Percentiles rank a stretch among this genome's conserved stretches.
These are phyloP conservation scores for Serranochromis macrocephalus DNA, from an alignment of 2,113 vertebrate species.

Conservation along the genomic window DNA sequence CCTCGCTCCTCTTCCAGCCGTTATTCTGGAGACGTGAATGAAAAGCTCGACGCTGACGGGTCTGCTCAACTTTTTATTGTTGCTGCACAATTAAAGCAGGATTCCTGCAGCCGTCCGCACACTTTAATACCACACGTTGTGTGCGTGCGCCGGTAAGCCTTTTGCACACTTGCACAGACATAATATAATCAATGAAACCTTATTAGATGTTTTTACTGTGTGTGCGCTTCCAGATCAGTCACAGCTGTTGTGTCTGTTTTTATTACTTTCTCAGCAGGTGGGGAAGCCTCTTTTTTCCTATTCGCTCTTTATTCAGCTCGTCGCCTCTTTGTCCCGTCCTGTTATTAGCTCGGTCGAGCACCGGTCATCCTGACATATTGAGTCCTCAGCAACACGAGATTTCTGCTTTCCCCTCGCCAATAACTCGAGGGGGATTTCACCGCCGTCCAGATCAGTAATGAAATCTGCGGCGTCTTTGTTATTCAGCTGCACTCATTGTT, in stretches of 20 bases:
- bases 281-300: background rate
- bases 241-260: slow-evolving; percentile 40
- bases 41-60: background rate
- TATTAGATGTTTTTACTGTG: slow-evolving; percentile 31
- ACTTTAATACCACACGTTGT: background rate
- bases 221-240: slow-evolving; percentile 20
- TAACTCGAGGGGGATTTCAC: background rate
- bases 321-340: slow-evolving; percentile 6
- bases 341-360: slow-evolving; percentile 34
- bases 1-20: background rate
- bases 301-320: slow-evolving; percentile 4
- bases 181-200: slow-evolving; percentile 28
- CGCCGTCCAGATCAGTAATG: slow-evolving; percentile 24
- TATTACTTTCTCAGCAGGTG: slow-evolving; percentile 47
- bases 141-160: background rate
- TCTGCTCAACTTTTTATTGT: background rate
- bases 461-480: slow-evolving; percentile 22
- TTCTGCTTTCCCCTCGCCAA: background rate
- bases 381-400: slow-evolving; percentile 10
- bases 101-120: background rate
- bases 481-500: background rate
- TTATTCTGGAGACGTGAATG: background rate
- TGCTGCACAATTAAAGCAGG: background rate
- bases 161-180: background rate
- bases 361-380: slow-evolving; percentile 50